phyloP scores from a whole-genome alignment of 2,797 vertebrate genomes.

The Enteromius argenteus region DNA sequence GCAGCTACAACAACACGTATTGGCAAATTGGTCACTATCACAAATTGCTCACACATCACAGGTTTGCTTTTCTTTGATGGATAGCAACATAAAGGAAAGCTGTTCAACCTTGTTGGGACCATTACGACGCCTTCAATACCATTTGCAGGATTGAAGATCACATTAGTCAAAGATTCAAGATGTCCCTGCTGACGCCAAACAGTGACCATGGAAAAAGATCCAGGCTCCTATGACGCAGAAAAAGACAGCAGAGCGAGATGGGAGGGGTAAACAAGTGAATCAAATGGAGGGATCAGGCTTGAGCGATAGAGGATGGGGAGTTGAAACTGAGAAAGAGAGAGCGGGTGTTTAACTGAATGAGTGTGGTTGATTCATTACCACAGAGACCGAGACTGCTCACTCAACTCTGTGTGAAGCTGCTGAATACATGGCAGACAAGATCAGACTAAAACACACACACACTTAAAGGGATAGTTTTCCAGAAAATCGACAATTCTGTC shows the following conservation, averaged over 20 bases:
- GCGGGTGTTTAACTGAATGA: slow-evolving; percentile 24
- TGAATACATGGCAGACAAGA: slow-evolving; percentile 22
- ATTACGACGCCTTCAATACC: not conserved
- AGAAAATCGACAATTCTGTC: not conserved
- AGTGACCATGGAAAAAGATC: not conserved
- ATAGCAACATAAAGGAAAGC: not conserved
- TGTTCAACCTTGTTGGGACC: not conserved
- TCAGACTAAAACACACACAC: not conserved
- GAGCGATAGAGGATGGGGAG: not conserved
- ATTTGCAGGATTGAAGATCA: slow-evolving; percentile 21
- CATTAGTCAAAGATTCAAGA: slow-evolving; percentile 11
- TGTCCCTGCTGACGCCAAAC: not conserved
- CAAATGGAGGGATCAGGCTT: not conserved
- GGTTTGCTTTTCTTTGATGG: slow-evolving; percentile 5
- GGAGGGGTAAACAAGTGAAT: slow-evolving; percentile 21
- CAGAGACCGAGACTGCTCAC: not conserved
- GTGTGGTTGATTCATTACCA: slow-evolving; percentile 12
- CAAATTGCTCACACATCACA: slow-evolving; percentile 9
- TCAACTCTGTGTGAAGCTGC: slow-evolving; percentile 24
- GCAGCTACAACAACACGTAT: not conserved
- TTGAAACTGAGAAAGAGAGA: not conserved
- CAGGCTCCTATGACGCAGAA: not conserved
- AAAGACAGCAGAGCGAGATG: not conserved
- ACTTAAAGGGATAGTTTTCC: not conserved
- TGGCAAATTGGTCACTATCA: slow-evolving; percentile 17